Percentiles rank a stretch among this genome's conserved stretches.
phyloP scores from a whole-genome alignment of 2,888 invertebrate genomes.

The Griposia aprilina region DNA sequence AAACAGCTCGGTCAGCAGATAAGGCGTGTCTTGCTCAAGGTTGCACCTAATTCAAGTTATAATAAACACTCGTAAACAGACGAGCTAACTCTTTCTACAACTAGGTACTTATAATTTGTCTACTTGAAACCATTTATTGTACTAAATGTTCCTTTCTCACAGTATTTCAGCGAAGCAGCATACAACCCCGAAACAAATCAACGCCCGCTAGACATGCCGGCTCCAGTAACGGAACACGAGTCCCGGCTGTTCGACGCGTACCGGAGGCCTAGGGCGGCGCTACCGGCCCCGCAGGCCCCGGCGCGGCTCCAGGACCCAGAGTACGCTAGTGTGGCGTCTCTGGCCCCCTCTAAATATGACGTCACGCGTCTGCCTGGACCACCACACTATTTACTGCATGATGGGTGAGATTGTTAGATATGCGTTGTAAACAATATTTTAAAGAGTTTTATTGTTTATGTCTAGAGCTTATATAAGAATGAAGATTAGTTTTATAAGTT shows the following conservation, averaged over 20 bases:
- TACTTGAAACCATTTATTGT: not conserved
- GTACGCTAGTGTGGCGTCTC: slow-evolving; percentile 86
- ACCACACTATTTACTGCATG: slow-evolving; percentile 85
- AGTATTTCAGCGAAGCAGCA: slow-evolving; percentile 97
- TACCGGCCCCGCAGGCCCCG: slow-evolving; percentile 84
- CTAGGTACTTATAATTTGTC: not conserved
- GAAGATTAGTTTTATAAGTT: not conserved
- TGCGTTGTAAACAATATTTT: not conserved
- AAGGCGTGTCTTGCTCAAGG: slow-evolving; percentile 27
- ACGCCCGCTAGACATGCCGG: slow-evolving; percentile 89
- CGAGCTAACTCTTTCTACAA: not conserved
- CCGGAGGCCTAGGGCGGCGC: slow-evolving; percentile 83
- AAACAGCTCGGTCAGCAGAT: slow-evolving; percentile 16
- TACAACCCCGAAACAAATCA: slow-evolving; percentile 97
- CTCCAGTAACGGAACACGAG: slow-evolving; percentile 87
- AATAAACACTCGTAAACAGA: slow-evolving; percentile 16
- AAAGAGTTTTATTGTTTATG: slow-evolving; percentile 3
- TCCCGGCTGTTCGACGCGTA: slow-evolving; percentile 89
- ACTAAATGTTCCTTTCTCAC: slow-evolving; percentile 44
- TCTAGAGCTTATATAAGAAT: not conserved
- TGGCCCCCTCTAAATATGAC: slow-evolving; percentile 83
- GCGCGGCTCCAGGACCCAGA: slow-evolving; percentile 84
- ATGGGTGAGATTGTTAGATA: slow-evolving; percentile 77
- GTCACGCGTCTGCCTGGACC: slow-evolving; percentile 77
- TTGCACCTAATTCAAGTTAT: slow-evolving; percentile 9